phyloP scores from a whole-genome alignment of 2,888 invertebrate genomes.

The Tetragonula carbonaria region DNA sequence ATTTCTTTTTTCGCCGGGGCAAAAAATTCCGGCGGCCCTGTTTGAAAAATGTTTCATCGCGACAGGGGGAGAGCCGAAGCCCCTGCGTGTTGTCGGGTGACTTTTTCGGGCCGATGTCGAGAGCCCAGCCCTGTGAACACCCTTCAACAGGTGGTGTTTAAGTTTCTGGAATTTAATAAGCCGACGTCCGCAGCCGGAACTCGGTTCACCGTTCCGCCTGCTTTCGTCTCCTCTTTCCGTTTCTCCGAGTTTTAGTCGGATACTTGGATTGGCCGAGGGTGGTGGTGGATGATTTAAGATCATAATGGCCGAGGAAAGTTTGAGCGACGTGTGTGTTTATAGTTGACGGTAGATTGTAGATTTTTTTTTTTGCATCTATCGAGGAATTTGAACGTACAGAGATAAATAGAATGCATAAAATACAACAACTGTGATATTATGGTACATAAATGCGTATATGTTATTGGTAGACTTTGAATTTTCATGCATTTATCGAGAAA shows the following conservation, averaged over 20 bases:
- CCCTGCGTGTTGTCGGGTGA: conserved; percentile 20
- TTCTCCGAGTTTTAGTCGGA: neutral
- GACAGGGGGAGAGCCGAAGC: neutral
- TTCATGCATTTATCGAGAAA: no score
- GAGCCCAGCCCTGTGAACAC: conserved; percentile 55
- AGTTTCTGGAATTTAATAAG: conserved; percentile 72
- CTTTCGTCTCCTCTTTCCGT: neutral
- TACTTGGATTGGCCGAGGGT: neutral
- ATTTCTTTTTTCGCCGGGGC: conserved; percentile 7
- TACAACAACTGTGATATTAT: no score
- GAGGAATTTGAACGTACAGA: no score
- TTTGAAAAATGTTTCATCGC: conserved; percentile 66
- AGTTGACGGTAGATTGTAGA: no score
- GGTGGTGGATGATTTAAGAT: neutral
- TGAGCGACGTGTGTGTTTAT: no score
- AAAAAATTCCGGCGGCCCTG: conserved; percentile 51
- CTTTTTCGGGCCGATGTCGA: conserved; percentile 60
- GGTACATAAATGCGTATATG: no score
- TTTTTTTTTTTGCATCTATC: no score
- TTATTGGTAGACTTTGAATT: no score
- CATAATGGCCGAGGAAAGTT: neutral
- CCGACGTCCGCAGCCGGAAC: conserved; percentile 19
- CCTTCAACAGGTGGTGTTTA: conserved; percentile 72
- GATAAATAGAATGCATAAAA: no score
- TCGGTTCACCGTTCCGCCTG: neutral